phyloP scores from a whole-genome alignment of 2,888 invertebrate genomes.

The Dryadula phaetusa region DNA sequence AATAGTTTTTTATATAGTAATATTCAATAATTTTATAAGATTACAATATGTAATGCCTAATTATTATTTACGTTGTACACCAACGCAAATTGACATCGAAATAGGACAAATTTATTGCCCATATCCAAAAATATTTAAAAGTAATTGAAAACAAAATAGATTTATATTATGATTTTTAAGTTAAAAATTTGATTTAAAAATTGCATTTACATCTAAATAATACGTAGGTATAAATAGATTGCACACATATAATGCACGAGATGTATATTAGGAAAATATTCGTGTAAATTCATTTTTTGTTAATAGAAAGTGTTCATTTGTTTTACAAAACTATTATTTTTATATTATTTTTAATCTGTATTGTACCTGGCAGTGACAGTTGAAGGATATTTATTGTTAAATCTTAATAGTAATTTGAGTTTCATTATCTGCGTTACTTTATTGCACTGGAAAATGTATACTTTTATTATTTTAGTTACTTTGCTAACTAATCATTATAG shows the following conservation, averaged over 20 bases:
- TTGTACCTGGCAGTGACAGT: constrained; percentile 36
- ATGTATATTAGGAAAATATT: constrained; percentile 43
- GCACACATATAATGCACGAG: constrained; percentile 60
- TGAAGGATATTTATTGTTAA: constrained; percentile 10
- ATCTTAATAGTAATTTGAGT: constrained; percentile 2
- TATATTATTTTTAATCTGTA: constrained; percentile 8
- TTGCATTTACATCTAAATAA: constrained; percentile 34
- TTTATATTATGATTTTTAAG: constrained; percentile 1
- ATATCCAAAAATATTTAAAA: constrained; percentile 3
- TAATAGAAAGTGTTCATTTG: constrained; percentile 19
- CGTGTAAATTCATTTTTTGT: constrained; percentile 1
- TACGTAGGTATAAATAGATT: constrained; percentile 49
- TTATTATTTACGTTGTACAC: background rate
- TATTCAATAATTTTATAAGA: background rate
- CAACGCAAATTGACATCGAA: background rate
- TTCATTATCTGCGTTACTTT: constrained; percentile 25
- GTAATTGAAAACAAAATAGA: constrained; percentile 2
- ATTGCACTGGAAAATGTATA: constrained; percentile 41
- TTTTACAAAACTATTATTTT: background rate
- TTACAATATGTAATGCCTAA: background rate
- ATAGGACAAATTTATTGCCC: background rate
- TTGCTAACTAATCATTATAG: background rate
- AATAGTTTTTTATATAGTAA: too few species aligned
- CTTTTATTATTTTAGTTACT: constrained; percentile 1
- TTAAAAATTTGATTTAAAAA: constrained; percentile 30